phyloP scores from a whole-genome alignment of 2,888 invertebrate genomes.

The Sicus ferrugineus region DNA sequence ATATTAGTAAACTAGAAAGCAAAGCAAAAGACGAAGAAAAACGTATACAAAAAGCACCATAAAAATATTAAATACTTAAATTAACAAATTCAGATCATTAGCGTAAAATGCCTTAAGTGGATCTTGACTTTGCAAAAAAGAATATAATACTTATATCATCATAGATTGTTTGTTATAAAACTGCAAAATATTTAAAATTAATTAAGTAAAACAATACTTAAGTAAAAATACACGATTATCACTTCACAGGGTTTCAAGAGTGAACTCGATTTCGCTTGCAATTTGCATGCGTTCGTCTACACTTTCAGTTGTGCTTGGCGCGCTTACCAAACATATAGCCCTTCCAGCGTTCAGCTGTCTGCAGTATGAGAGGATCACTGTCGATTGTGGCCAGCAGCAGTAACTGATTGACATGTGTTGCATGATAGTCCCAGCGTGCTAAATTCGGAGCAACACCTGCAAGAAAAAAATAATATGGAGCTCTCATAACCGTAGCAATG shows the following conservation, averaged over 20 bases:
- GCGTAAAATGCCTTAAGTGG: not conserved
- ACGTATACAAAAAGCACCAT: no score
- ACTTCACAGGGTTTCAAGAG: constrained; percentile 33
- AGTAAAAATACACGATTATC: constrained; percentile 27
- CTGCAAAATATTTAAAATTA: constrained; percentile 9
- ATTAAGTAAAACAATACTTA: constrained; percentile 37
- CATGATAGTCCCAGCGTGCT: constrained; percentile 99
- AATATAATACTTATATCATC: constrained; percentile 23
- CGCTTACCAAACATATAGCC: constrained; percentile 95
- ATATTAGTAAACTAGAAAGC: no score
- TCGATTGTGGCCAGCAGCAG: constrained; percentile 87
- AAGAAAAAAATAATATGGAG: not conserved
- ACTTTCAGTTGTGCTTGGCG: constrained; percentile 86
- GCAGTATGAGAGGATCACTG: constrained; percentile 79
- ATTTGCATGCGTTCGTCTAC: constrained; percentile 11
- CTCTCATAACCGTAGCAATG: not conserved
- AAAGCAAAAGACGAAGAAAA: no score
- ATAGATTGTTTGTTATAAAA: not conserved
- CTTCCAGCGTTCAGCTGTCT: constrained; percentile 91
- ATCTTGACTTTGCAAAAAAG: not conserved
- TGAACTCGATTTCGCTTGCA: constrained; percentile 1
- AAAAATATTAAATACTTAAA: no score
- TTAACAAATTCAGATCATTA: no score
- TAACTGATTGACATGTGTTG: constrained; percentile 96
- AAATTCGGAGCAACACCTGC: constrained; percentile 83